A percentile compares a stretch with the other conserved stretches of the same genome.
phyloP scores from a whole-genome alignment of 2,888 invertebrate genomes.

The Troides oblongomaculatus region DNA sequence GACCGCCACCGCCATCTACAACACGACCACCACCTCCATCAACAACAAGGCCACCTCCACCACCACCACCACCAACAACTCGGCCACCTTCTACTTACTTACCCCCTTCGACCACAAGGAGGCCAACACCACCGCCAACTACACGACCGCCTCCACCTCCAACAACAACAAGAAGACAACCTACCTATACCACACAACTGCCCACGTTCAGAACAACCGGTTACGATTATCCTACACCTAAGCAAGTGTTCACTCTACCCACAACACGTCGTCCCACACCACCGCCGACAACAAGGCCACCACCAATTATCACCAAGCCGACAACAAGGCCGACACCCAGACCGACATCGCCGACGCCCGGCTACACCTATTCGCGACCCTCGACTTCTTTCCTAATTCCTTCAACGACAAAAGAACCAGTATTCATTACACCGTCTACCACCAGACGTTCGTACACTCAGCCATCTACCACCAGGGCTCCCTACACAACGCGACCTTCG shows the following conservation, averaged over 20 bases:
- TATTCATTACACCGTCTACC: constrained; percentile 41
- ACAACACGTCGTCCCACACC: constrained; percentile 32
- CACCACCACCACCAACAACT: constrained; percentile 33
- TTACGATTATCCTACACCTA: constrained; percentile 49
- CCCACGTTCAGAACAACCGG: constrained; percentile 45
- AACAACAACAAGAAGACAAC: constrained; percentile 28
- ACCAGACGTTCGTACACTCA: constrained; percentile 39
- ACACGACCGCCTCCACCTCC: constrained; percentile 35
- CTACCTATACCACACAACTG: constrained; percentile 33
- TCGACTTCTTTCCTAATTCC: constrained; percentile 38
- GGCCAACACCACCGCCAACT: constrained; percentile 42
- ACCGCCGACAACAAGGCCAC: constrained; percentile 33
- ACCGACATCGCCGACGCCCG: constrained; percentile 33
- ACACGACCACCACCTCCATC: constrained; percentile 11
- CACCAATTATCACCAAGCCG: constrained; percentile 33
- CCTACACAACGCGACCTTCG: constrained; percentile 56
- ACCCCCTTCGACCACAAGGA: constrained; percentile 28
- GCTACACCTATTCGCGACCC: constrained; percentile 34
- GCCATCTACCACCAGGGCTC: constrained; percentile 32
- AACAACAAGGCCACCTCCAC: constrained; percentile 29
- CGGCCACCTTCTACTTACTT: constrained; percentile 33
- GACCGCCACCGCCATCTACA: constrained; percentile 31
- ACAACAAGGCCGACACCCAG: constrained; percentile 33
- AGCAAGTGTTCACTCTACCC: constrained; percentile 41
- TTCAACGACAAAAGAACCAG: constrained; percentile 38